These are phyloP conservation scores for Bos javanicus DNA, from an alignment of 2,113 vertebrate genomes.

Conservation along the genomic window DNA sequence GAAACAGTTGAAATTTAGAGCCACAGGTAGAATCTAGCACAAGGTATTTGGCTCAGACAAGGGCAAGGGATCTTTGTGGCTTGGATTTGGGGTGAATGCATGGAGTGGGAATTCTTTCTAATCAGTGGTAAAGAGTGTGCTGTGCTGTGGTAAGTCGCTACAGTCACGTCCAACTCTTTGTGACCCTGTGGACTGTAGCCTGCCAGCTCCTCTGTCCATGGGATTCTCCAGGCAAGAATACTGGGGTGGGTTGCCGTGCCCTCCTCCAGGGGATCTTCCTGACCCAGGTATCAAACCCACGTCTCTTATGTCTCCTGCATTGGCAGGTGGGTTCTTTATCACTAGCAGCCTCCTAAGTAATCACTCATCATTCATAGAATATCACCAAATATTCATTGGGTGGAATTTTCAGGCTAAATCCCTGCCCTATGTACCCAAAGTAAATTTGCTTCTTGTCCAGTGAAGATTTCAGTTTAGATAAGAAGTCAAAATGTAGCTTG, in stretches of 20 bases:
- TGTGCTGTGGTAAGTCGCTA: not conserved
- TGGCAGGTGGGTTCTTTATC: not conserved
- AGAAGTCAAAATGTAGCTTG: not conserved
- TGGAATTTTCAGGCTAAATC: constrained; percentile 2
- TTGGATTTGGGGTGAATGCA: not conserved
- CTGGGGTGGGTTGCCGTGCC: not conserved
- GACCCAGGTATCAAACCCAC: not conserved
- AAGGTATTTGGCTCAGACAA: not conserved
- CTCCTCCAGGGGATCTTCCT: not conserved
- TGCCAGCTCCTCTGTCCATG: not conserved
- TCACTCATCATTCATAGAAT: not conserved
- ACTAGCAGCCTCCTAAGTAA: not conserved
- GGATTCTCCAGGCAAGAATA: not conserved
- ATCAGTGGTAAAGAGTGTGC: not conserved
- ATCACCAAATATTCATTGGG: not conserved
- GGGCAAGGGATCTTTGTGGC: not conserved
- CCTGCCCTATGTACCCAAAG: not conserved
- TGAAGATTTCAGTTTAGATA: not conserved
- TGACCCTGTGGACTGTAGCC: not conserved
- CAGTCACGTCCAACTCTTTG: not conserved
- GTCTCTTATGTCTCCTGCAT: not conserved
- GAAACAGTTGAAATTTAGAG: not conserved
- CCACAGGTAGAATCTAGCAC: not conserved
- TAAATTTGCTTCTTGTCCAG: not conserved
- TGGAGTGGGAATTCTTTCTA: not conserved